Evolutionary conservation across 2,888 invertebrate species (phyloP).

Genomic region (Byasa hedistus): DNA sequence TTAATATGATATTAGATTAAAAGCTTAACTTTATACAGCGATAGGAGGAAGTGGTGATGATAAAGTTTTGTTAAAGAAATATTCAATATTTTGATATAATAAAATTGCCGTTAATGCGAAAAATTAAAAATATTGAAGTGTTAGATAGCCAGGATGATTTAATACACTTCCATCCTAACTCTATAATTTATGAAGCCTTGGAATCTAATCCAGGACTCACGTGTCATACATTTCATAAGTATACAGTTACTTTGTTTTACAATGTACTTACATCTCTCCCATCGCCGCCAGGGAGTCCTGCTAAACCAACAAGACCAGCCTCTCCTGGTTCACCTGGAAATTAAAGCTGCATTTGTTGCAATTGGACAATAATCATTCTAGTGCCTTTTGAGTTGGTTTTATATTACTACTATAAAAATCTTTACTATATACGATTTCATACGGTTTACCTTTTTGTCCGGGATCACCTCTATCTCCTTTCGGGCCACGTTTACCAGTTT

Average conservation of each 20-base stretch:
- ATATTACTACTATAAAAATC: background rate
- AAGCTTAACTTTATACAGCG: background rate
- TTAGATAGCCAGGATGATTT: too few species aligned
- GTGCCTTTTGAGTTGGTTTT: background rate
- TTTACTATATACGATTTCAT: background rate
- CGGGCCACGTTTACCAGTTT: slow-evolving; percentile 47
- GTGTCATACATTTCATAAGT: too few species aligned
- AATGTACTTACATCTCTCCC: slow-evolving; percentile 58
- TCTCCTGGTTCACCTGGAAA: slow-evolving; percentile 56
- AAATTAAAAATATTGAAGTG: too few species aligned
- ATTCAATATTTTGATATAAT: too few species aligned
- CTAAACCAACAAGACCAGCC: slow-evolving; percentile 52
- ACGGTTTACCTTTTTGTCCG: slow-evolving; percentile 54
- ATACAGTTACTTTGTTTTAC: background rate
- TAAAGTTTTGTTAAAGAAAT: too few species aligned
- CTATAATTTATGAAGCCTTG: too few species aligned
- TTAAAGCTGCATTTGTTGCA: background rate
- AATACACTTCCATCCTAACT: too few species aligned
- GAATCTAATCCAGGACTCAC: too few species aligned
- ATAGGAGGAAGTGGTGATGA: too few species aligned
- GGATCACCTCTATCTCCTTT: slow-evolving; percentile 60
- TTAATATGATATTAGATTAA: background rate
- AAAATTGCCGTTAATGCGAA: too few species aligned
- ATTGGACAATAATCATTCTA: background rate
- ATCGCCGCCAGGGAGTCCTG: slow-evolving; percentile 51